These are phyloP conservation scores for Cepaea hortensis DNA, from an alignment of 2,888 invertebrate genomes.

Conservation along the genomic window DNA sequence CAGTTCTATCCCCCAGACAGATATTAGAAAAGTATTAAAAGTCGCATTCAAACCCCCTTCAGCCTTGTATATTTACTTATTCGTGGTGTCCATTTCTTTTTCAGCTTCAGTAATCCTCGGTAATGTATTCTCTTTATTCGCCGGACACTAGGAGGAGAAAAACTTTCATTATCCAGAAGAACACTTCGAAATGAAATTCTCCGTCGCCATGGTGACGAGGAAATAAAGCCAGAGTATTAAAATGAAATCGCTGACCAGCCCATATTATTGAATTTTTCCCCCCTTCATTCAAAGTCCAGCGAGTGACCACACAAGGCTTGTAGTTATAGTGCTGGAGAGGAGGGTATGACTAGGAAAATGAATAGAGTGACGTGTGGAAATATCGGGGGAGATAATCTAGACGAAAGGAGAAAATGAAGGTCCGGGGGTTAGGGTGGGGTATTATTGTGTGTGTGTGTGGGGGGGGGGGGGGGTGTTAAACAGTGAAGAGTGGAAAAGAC, in stretches of 20 bases:
- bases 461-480: no score
- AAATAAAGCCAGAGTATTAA: slow-evolving; percentile 31
- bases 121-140: slow-evolving; percentile 5
- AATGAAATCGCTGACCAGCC: slow-evolving; percentile 45
- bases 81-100: not conserved
- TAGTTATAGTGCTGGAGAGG: not conserved
- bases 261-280: slow-evolving; percentile 35
- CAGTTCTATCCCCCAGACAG: no score
- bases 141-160: not conserved
- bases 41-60: no score
- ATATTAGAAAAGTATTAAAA: no score
- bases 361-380: no score
- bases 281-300: not conserved
- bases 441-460: no score
- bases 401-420: no score
- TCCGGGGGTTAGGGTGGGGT: no score
- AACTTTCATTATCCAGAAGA: slow-evolving; percentile 6
- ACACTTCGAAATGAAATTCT: slow-evolving; percentile 36
- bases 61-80: no score
- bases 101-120: not conserved
- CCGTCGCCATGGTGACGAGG: slow-evolving; percentile 31
- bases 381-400: no score
- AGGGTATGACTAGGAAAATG: not conserved
- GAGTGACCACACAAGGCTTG: slow-evolving; percentile 5
- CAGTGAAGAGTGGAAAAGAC: no score